Percentiles rank a stretch among this genome's conserved stretches.
Conservation (phyloP, 1,140 invertebrate species). For the Bombus pyrosoma region DNA sequence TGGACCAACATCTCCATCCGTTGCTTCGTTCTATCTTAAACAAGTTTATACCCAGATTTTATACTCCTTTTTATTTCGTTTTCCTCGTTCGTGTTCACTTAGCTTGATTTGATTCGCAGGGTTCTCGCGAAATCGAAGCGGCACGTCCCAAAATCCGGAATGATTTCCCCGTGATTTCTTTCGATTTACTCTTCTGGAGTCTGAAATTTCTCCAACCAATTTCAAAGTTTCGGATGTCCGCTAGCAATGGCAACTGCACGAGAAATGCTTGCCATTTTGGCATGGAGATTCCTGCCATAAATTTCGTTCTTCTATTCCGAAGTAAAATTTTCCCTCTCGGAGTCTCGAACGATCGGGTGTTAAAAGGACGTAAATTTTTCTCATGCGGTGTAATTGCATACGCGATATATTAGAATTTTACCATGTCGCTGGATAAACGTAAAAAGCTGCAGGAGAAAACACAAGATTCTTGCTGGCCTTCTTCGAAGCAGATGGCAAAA, state of each 20-base stretch:
- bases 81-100: not conserved
- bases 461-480: conserved; percentile 29
- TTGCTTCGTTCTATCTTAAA: conserved; percentile 20
- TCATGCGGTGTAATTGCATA: conserved; percentile 26
- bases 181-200: not conserved
- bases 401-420: conserved; percentile 33
- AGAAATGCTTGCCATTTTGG: not conserved
- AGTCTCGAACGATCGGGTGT: not conserved
- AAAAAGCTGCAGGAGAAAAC: conserved; percentile 22
- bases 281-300: conserved; percentile 5
- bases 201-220: not conserved
- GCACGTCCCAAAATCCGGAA: not conserved
- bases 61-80: conserved; percentile 51
- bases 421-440: not conserved
- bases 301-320: not conserved
- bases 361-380: conserved; percentile 19
- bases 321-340: not conserved
- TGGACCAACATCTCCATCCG: conserved; percentile 48
- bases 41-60: conserved; percentile 35
- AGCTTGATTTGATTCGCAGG: conserved; percentile 19
- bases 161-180: conserved; percentile 21
- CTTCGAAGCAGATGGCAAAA: conserved; percentile 11
- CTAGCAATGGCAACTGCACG: not conserved
- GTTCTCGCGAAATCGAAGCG: not conserved
- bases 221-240: not conserved